Conservation (phyloP, 2,797 vertebrate species). For the Lepus townsendii region DNA sequence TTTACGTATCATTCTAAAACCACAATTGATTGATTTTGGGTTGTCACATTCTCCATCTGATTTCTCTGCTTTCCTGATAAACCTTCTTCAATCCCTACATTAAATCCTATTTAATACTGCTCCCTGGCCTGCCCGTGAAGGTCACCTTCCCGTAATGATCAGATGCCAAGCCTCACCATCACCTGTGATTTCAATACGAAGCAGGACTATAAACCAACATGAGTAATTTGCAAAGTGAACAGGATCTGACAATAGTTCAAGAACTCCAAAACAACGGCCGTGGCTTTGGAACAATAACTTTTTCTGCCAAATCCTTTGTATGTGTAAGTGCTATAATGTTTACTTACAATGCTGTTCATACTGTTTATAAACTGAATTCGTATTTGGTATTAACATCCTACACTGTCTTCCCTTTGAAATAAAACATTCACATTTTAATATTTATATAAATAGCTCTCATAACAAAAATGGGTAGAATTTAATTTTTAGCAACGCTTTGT, state of each 20-base stretch:
- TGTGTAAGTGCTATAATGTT: slow-evolving; percentile 19
- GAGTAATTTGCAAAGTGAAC: slow-evolving; percentile 57
- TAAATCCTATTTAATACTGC: background rate
- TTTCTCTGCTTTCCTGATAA: slow-evolving; percentile 1
- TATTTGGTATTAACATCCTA: slow-evolving; percentile 40
- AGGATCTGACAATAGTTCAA: slow-evolving; percentile 37
- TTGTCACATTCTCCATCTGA: background rate
- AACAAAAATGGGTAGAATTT: slow-evolving; percentile 36
- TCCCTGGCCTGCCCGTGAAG: background rate
- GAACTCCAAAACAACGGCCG: background rate
- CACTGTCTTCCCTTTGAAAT: slow-evolving; percentile 33
- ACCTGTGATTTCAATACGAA: slow-evolving; percentile 38
- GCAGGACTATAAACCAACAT: slow-evolving; percentile 21
- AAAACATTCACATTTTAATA: slow-evolving; percentile 48
- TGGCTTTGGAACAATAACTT: background rate
- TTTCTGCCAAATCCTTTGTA: slow-evolving; percentile 41
- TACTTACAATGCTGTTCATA: slow-evolving; percentile 26
- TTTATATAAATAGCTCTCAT: slow-evolving; percentile 16
- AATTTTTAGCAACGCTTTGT: background rate
- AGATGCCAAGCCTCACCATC: background rate
- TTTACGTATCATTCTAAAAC: slow-evolving; percentile 50
- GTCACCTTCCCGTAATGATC: slow-evolving; percentile 33
- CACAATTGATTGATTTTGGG: slow-evolving; percentile 30
- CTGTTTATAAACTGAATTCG: background rate
- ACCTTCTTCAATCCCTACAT: background rate